phyloP scores from a whole-genome alignment of 2,113 vertebrate species.

The Neodon shergylaensis region DNA sequence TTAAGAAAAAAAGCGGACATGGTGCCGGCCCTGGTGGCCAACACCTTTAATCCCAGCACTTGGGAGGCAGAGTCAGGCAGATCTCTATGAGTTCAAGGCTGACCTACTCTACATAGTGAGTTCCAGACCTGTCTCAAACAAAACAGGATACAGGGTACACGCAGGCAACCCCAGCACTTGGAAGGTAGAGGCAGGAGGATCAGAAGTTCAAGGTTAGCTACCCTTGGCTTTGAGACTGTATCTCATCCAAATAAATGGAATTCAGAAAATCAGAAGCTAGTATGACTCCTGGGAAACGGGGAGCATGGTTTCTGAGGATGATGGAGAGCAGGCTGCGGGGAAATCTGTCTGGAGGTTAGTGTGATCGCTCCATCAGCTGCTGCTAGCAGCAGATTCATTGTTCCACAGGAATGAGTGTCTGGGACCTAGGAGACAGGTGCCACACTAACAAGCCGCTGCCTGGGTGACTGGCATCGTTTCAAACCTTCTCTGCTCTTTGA shows the following conservation, averaged over 20 bases:
- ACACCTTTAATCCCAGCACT: no score
- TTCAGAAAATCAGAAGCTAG: slow-evolving; percentile 35
- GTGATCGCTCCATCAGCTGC: not conserved
- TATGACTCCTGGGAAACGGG: not conserved
- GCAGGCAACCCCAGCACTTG: not conserved
- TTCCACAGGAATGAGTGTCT: not conserved
- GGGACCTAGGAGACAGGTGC: slow-evolving; percentile 7
- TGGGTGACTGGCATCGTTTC: not conserved
- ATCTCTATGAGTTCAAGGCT: no score
- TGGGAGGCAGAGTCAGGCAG: no score
- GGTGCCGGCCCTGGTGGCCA: no score
- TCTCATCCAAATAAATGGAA: not conserved
- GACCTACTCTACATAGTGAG: not conserved
- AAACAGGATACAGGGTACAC: not conserved
- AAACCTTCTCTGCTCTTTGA: slow-evolving; percentile 12
- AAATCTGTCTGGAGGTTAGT: not conserved
- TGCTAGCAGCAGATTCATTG: not conserved
- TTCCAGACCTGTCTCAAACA: not conserved
- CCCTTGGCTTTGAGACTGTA: not conserved
- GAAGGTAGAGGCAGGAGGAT: not conserved
- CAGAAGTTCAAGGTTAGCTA: not conserved
- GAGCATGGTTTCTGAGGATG: slow-evolving; percentile 15
- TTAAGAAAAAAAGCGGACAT: no score
- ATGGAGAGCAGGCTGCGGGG: not conserved
- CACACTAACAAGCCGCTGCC: not conserved